These are phyloP conservation scores for Nysson spinosus DNA, from an alignment of 2,888 invertebrate genomes.

Conservation along the genomic window DNA sequence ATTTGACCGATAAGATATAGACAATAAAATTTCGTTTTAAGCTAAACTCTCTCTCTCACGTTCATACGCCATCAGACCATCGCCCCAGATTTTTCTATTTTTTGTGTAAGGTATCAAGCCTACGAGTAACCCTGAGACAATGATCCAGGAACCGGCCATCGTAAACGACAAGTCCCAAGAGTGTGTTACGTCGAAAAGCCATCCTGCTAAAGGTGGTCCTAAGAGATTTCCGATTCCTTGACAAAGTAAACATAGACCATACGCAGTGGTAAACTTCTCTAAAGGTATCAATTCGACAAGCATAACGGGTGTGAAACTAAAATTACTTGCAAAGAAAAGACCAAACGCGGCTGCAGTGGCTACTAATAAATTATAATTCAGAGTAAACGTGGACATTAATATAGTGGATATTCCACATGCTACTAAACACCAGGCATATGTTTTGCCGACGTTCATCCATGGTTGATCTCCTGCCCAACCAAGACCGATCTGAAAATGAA, in stretches of 20 bases:
- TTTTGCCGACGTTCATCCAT: slow-evolving; percentile 88
- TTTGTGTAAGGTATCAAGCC: slow-evolving; percentile 83
- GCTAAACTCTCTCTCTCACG: slow-evolving; percentile 69
- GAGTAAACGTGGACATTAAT: slow-evolving; percentile 80
- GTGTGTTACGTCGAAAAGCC: slow-evolving; percentile 83
- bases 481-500: slow-evolving; percentile 82
- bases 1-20: neutral
- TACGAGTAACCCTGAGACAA: slow-evolving; percentile 86
- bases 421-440: slow-evolving; percentile 89
- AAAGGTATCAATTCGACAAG: slow-evolving; percentile 92
- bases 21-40: slow-evolving; percentile 20
- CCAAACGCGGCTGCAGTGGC: slow-evolving; percentile 86
- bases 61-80: slow-evolving; percentile 79
- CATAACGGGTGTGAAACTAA: slow-evolving; percentile 93
- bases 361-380: slow-evolving; percentile 79
- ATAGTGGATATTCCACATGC: slow-evolving; percentile 83
- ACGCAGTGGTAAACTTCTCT: slow-evolving; percentile 94
- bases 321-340: slow-evolving; percentile 93
- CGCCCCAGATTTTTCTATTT: slow-evolving; percentile 82
- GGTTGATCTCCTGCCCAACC: slow-evolving; percentile 94
- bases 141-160: slow-evolving; percentile 89
- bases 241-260: slow-evolving; percentile 91
- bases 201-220: slow-evolving; percentile 95
- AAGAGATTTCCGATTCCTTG: slow-evolving; percentile 95
- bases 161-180: slow-evolving; percentile 89